Conservation (phyloP, 2,113 vertebrate genomes). For the Tringa solitaria region DNA sequence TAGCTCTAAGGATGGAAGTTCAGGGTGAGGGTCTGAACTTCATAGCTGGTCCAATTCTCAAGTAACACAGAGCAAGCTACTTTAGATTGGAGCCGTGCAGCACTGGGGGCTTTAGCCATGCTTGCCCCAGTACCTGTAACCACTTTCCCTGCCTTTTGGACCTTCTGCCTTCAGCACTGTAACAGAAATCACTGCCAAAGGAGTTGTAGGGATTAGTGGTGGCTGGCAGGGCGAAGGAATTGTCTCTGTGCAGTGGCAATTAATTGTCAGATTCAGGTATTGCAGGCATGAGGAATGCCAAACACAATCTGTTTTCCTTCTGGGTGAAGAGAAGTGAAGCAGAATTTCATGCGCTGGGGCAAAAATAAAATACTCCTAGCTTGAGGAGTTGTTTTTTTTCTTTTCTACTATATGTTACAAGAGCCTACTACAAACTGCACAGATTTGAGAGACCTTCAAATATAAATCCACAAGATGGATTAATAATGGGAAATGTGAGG, state of each 20-base stretch:
- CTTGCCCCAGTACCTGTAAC: background rate
- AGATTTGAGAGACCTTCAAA: background rate
- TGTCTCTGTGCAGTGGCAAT: background rate
- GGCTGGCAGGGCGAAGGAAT: background rate
- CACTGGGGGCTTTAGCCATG: background rate
- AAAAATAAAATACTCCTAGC: background rate
- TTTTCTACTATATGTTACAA: background rate
- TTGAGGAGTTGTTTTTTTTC: background rate
- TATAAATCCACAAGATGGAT: background rate
- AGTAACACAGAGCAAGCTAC: accelerated
- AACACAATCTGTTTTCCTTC: background rate
- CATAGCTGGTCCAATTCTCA: background rate
- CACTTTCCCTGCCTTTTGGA: background rate
- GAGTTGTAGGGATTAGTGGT: background rate
- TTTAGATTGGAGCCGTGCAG: background rate
- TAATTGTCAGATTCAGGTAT: background rate
- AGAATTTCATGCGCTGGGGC: background rate
- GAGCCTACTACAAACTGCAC: background rate
- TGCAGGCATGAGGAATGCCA: background rate
- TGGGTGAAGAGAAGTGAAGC: background rate
- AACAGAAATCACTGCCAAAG: background rate
- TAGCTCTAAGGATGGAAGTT: background rate
- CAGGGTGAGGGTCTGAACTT: background rate
- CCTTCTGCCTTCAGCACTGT: background rate
- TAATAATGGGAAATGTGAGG: background rate